Conservation (phyloP, 1,140 invertebrate species). For the Cydia splendana region DNA sequence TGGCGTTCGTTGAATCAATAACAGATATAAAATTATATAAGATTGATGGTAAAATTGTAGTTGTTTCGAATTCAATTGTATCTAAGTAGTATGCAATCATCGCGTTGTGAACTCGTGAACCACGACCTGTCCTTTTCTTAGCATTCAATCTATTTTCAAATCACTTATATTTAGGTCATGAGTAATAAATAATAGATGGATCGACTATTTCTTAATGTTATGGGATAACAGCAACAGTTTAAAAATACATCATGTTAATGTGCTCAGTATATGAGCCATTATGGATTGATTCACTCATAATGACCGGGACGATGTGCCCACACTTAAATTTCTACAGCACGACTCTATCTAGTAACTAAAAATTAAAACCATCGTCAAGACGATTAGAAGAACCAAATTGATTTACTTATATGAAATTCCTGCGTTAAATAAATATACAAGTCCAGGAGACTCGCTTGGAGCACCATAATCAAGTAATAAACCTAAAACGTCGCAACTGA, state of each 20-base stretch:
- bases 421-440: not conserved
- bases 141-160: slow-evolving; percentile 37
- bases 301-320: too few relatives aligned
- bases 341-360: too few relatives aligned
- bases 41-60: slow-evolving; percentile 44
- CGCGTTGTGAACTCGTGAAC: slow-evolving; percentile 49
- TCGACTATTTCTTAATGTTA: too few relatives aligned
- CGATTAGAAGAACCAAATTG: too few relatives aligned
- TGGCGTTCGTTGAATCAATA: slow-evolving; percentile 47
- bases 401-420: too few relatives aligned
- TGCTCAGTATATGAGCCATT: too few relatives aligned
- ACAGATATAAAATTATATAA: slow-evolving; percentile 55
- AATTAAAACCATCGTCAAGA: too few relatives aligned
- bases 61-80: slow-evolving; percentile 53
- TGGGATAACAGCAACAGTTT: too few relatives aligned
- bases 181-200: not conserved
- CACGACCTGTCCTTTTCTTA: slow-evolving; percentile 58
- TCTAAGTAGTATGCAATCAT: slow-evolving; percentile 36
- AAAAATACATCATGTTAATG: too few relatives aligned
- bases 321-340: too few relatives aligned
- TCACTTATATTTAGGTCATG: not conserved
- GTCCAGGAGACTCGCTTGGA: not conserved
- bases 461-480: slow-evolving; percentile 22
- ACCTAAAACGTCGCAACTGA: slow-evolving; percentile 5
- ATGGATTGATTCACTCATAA: too few relatives aligned